Conservation (phyloP, 2,113 vertebrate genomes). For the Terrapene triunguis region DNA sequence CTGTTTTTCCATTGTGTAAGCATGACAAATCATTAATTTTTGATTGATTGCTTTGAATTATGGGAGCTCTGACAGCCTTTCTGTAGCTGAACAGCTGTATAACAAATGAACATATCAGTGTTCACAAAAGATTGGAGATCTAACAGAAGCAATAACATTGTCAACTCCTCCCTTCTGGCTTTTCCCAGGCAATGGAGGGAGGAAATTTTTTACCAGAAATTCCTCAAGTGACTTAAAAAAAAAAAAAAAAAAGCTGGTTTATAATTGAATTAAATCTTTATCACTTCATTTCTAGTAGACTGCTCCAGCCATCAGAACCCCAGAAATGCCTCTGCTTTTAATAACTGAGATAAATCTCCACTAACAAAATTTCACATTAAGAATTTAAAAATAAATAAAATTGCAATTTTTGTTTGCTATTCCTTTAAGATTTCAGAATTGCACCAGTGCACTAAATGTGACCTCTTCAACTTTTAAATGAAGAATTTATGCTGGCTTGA, state of each 20-base stretch:
- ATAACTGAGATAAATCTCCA: slow-evolving; percentile 55
- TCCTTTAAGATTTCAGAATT: slow-evolving; percentile 86
- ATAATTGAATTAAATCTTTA: slow-evolving; percentile 78
- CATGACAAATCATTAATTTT: slow-evolving; percentile 86
- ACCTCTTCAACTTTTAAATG: slow-evolving; percentile 90
- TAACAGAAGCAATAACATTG: slow-evolving; percentile 82
- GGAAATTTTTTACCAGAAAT: slow-evolving; percentile 82
- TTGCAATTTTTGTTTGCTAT: slow-evolving; percentile 69
- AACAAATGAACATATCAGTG: slow-evolving; percentile 85
- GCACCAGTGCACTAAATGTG: slow-evolving; percentile 84
- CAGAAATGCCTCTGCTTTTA: slow-evolving; percentile 13
- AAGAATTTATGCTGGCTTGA: slow-evolving; percentile 91
- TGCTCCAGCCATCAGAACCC: slow-evolving; percentile 49
- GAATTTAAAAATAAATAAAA: slow-evolving; percentile 70
- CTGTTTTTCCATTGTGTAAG: slow-evolving; percentile 79
- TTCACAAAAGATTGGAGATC: slow-evolving; percentile 83
- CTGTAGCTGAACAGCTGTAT: slow-evolving; percentile 84
- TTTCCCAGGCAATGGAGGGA: slow-evolving; percentile 74
- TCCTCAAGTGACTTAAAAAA: slow-evolving; percentile 79
- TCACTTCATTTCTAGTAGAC: slow-evolving; percentile 69
- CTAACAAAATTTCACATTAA: slow-evolving; percentile 74
- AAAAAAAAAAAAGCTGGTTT: slow-evolving; percentile 50
- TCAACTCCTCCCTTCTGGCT: slow-evolving; percentile 79
- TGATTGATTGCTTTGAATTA: slow-evolving; percentile 86
- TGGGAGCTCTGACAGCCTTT: slow-evolving; percentile 83